Percentiles rank a stretch among this genome's conserved stretches.
Evolutionary conservation across 1,140 invertebrate genomes (phyloP).

Genomic region (Drosophila micromelanica): DNA sequence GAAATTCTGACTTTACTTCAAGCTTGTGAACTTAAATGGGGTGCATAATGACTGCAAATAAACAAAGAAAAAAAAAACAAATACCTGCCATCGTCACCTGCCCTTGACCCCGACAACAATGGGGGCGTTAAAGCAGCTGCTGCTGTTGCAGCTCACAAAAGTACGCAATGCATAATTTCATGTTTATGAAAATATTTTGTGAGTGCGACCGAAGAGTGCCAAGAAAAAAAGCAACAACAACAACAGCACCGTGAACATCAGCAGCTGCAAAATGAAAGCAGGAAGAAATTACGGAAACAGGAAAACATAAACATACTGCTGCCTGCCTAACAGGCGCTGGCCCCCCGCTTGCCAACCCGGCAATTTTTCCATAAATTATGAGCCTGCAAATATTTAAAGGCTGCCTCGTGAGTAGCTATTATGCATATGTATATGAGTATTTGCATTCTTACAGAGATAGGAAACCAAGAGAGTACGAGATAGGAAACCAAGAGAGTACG

Average conservation of each 20-base stretch:
- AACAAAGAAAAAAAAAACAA: neutral
- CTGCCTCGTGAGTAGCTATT: conserved; percentile 60
- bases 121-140: conserved; percentile 28
- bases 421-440: conserved; percentile 53
- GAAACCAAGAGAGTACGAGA: no score
- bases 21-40: no score
- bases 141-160: conserved; percentile 39
- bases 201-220: conserved; percentile 9
- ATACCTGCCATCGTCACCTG: neutral
- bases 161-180: conserved; percentile 54
- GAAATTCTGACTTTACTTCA: no score
- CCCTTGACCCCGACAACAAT: neutral
- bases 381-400: conserved; percentile 72
- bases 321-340: conserved; percentile 32
- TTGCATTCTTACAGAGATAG: conserved; percentile 14
- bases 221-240: conserved; percentile 41
- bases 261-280: conserved; percentile 55
- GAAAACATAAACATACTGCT: conserved; percentile 76
- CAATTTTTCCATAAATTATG: conserved; percentile 79
- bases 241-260: conserved; percentile 4
- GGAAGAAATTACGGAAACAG: conserved; percentile 81
- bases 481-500: no score
- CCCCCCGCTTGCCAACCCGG: conserved; percentile 19
- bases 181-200: conserved; percentile 31
- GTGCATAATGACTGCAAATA: conserved; percentile 25